A percentile compares a stretch with the other conserved stretches of the same genome.
Conservation (phyloP, 1,140 invertebrate genomes). For the Scylla paramamosain region DNA sequence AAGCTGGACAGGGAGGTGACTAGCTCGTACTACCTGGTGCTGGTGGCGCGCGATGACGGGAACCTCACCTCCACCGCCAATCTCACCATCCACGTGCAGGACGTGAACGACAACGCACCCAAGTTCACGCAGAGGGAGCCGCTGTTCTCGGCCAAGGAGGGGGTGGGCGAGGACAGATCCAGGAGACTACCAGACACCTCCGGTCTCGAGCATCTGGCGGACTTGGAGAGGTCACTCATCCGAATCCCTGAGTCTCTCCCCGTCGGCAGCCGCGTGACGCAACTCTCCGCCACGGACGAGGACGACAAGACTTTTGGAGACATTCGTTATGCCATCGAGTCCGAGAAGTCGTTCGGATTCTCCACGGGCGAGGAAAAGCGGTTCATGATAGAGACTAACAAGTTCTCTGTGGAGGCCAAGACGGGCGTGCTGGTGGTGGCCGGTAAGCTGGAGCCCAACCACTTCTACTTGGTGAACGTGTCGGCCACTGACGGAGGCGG, state of each 20-base stretch:
- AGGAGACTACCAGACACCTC: constrained; percentile 64
- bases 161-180: constrained; percentile 40
- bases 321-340: constrained; percentile 54
- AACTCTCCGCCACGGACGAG: constrained; percentile 81
- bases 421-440: constrained; percentile 53
- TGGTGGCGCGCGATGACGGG: constrained; percentile 88
- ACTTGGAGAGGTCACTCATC: constrained; percentile 57
- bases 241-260: constrained; percentile 80
- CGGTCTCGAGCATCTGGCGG: constrained; percentile 35
- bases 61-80: constrained; percentile 84
- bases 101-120: constrained; percentile 92
- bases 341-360: constrained; percentile 64
- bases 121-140: constrained; percentile 78
- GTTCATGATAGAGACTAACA: constrained; percentile 51
- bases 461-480: constrained; percentile 61
- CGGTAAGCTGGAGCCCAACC: constrained; percentile 56
- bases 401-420: constrained; percentile 61
- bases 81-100: constrained; percentile 86
- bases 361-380: constrained; percentile 38
- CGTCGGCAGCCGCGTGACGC: constrained; percentile 81
- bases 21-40: constrained; percentile 85
- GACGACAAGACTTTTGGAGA: constrained; percentile 79
- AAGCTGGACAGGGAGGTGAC: constrained; percentile 88
- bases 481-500: constrained; percentile 64
- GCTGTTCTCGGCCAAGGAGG: constrained; percentile 54